A percentile compares a stretch with the other conserved stretches of the same genome.
phyloP scores from a whole-genome alignment of 2,797 vertebrate species.

The Moxostoma hubbsi region DNA sequence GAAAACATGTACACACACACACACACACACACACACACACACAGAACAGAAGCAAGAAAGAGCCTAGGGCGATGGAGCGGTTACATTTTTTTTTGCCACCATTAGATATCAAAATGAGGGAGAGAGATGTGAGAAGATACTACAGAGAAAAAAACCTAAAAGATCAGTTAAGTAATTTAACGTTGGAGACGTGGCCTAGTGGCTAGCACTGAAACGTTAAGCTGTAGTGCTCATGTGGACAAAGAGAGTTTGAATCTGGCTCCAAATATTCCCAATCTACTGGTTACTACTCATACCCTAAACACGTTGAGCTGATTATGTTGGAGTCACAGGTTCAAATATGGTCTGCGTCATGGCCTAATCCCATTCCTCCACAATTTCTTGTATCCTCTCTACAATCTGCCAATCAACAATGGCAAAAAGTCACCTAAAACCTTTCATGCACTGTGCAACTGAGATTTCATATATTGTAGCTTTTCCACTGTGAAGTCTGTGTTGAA shows the following conservation, averaged over 20 bases:
- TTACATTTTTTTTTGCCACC: constrained; percentile 50
- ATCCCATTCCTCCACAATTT: neutral
- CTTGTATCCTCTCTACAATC: neutral
- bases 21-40: neutral
- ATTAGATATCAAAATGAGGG: constrained; percentile 44
- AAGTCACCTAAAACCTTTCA: neutral
- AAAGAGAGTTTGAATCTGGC: neutral
- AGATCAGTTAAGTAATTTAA: constrained; percentile 6
- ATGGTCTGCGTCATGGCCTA: neutral
- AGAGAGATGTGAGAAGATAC: neutral
- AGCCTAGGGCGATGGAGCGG: constrained; percentile 44
- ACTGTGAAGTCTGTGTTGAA: constrained; percentile 19
- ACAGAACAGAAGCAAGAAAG: constrained; percentile 34
- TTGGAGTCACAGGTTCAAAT: neutral
- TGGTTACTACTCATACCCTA: neutral
- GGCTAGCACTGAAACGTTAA: neutral
- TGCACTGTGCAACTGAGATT: neutral
- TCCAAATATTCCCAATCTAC: too few relatives aligned
- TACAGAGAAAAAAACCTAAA: constrained; percentile 5
- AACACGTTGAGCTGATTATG: neutral
- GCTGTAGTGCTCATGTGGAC: neutral
- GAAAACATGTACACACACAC: constrained; percentile 38
- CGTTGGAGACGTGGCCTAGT: neutral
- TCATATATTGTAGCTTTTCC: constrained; percentile 12
- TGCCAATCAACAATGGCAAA: constrained; percentile 4